Conservation (phyloP, 2,797 vertebrate species). For the Cuniculus paca region DNA sequence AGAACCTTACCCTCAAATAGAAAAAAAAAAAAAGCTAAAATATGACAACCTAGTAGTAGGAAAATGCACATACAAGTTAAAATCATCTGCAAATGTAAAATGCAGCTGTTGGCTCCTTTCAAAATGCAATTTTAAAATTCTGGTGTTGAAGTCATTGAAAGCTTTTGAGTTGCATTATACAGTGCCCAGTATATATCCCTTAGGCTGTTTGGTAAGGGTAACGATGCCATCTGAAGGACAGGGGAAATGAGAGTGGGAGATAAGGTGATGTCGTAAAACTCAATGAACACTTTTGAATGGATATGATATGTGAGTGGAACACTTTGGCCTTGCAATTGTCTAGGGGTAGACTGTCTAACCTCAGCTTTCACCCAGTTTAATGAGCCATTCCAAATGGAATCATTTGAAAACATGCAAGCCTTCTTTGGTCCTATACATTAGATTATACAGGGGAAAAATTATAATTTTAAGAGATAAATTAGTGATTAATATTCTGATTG, state of each 20-base stretch:
- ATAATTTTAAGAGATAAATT: background rate
- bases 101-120: background rate
- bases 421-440: background rate
- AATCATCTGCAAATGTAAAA: background rate
- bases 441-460: background rate
- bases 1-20: background rate
- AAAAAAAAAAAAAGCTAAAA: background rate
- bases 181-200: background rate
- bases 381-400: background rate
- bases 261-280: background rate
- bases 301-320: background rate
- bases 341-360: background rate
- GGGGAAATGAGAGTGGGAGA: background rate
- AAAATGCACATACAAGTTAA: background rate
- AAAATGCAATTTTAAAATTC: background rate
- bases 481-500: background rate
- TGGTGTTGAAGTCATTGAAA: background rate
- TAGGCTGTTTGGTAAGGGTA: background rate
- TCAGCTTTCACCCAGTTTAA: background rate
- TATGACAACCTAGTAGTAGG: background rate
- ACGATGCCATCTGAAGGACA: background rate
- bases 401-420: background rate
- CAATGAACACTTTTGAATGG: background rate
- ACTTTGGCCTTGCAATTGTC: background rate
- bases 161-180: background rate